These are phyloP conservation scores for Etia nguti DNA, from an alignment of 2,113 vertebrate genomes.

Conservation along the genomic window DNA sequence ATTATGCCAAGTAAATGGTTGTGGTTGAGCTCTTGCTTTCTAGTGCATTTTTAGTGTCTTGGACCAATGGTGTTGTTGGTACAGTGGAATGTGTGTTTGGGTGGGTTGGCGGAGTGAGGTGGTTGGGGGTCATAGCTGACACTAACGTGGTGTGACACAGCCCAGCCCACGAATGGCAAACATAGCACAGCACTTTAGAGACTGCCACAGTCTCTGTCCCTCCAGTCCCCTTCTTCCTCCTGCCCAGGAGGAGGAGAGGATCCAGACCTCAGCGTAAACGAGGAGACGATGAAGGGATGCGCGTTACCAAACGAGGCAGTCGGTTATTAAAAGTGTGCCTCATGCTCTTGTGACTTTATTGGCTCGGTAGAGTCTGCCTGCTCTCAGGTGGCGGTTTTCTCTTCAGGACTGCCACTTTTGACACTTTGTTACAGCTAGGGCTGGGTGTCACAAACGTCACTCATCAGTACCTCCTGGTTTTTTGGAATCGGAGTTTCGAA, in stretches of 20 bases:
- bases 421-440: slow-evolving; percentile 21
- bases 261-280: slow-evolving; percentile 5
- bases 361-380: slow-evolving; percentile 8
- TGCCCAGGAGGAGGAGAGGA: not conserved
- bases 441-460: slow-evolving; percentile 8
- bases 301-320: slow-evolving; percentile 33
- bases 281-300: slow-evolving; percentile 3
- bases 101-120: not conserved
- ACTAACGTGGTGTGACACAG: slow-evolving; percentile 13
- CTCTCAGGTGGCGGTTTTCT: not conserved
- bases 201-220: slow-evolving; percentile 51
- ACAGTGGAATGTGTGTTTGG: slow-evolving; percentile 38
- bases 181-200: slow-evolving; percentile 77
- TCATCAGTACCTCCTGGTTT: not conserved
- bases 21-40: slow-evolving; percentile 71
- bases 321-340: slow-evolving; percentile 39
- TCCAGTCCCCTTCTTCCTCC: slow-evolving; percentile 8
- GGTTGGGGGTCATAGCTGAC: slow-evolving; percentile 1
- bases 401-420: not conserved
- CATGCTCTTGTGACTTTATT: slow-evolving; percentile 25
- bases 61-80: slow-evolving; percentile 74
- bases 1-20: slow-evolving; percentile 78
- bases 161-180: slow-evolving; percentile 54
- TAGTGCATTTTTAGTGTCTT: slow-evolving; percentile 71
- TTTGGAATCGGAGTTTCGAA: not conserved